Evolutionary conservation across 2,797 vertebrate species (phyloP).

Genomic region (Acanthiza pusilla): DNA sequence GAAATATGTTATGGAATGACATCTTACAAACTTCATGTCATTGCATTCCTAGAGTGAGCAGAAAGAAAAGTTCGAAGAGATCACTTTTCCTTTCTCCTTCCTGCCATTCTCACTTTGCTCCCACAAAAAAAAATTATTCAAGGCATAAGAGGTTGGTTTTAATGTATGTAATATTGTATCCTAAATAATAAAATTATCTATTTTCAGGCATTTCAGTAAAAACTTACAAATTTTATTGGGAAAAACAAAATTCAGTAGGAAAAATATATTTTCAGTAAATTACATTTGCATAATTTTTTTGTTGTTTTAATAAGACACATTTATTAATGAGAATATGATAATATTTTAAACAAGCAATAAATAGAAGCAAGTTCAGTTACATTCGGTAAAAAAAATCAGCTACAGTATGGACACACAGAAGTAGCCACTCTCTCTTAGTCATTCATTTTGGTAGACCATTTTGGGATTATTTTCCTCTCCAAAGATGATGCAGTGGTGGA

Average conservation of each 20-base stretch:
- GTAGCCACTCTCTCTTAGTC: background rate
- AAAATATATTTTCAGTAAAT: background rate
- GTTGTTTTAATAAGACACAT: background rate
- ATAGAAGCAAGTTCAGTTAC: background rate
- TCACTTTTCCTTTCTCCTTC: background rate
- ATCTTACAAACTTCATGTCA: background rate
- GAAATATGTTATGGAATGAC: background rate
- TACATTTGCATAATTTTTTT: background rate
- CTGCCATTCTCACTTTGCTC: background rate
- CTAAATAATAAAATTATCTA: conserved; percentile 1
- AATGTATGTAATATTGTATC: background rate
- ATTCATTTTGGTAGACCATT: background rate
- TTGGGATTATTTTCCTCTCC: background rate
- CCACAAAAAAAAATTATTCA: background rate
- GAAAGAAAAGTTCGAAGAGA: background rate
- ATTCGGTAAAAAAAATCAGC: background rate
- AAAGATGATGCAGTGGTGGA: background rate
- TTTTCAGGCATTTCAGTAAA: background rate
- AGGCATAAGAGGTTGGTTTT: background rate
- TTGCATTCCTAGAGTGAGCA: background rate
- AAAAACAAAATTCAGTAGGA: background rate
- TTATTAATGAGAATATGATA: background rate
- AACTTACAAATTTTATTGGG: background rate
- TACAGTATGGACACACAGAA: background rate
- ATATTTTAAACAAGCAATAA: background rate